Evolutionary conservation across 2,797 vertebrate genomes (phyloP), one percentile per base, ranked within the genome.

Genomic region (Tarsius wallacei): DNA sequence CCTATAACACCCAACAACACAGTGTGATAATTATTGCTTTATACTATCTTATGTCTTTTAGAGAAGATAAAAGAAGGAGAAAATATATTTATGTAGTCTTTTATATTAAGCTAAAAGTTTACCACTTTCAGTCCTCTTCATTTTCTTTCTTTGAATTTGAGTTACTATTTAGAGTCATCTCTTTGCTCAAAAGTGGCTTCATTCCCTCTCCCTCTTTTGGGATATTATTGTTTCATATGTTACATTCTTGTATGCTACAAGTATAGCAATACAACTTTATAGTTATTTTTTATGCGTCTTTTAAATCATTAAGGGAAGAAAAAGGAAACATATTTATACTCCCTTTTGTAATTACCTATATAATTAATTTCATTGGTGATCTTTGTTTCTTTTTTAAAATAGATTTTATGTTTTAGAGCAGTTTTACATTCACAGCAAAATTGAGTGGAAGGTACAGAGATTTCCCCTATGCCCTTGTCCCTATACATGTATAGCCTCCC

Each of bases 21-120:
- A 74, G 80, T 64, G 55, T 64, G 47, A 57, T 57, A 64, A 87
- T 91, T 91, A 70, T 77, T 87, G 68, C 53, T 81, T 93, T 83
- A 47, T 31, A 49, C 7, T 73, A 73, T 73, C 71, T 61, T 73
- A 81, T 64, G 24, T 77, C 47, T 96, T 89, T 49, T 31, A 80
- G 28, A 55, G 57, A 55, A 71, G 13, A 28, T 64, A 57, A 64
- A 77, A 80, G 15, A 55, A 77, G 10, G 61, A 84, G 47, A n/a
- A 71, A 96, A 64, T 55, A 57, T 36, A 71, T 82, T 87, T 74
- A 85, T 24, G 47, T 10, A 64, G 53, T 55, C 13, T 93, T 82
- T 88, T 66, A 33, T 59, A 74, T n/a, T 55, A 87, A 92, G 61
- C 36, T 59, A 19, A 8, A 5, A 15, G 19, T 61, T 59, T 83